Conservation (phyloP, 92 coral and sea anemone species). For the Siderastrea siderea region DNA sequence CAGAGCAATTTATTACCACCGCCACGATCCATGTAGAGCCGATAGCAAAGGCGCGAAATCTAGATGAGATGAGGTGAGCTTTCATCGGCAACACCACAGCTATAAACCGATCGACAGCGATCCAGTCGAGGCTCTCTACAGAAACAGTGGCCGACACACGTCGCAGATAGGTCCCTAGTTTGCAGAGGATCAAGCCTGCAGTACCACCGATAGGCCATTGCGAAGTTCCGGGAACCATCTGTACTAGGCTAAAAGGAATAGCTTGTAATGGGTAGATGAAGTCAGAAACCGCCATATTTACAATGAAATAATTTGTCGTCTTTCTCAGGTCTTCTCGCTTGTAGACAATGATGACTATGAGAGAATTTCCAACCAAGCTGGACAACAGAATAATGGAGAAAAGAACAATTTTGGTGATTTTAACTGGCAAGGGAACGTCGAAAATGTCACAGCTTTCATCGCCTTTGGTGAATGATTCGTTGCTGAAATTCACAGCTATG, state of each 20-base stretch:
- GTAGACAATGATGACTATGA: constrained; percentile 1
- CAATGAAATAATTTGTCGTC: constrained; percentile 1
- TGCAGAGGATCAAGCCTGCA: background rate
- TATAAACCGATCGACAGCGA: constrained; percentile 4
- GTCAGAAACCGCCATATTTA: constrained; percentile 20
- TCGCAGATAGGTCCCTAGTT: background rate
- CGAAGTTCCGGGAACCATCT: background rate
- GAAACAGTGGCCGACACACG: constrained; percentile 3
- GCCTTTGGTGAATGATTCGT: background rate
- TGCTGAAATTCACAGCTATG: background rate
- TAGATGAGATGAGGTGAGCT: background rate
- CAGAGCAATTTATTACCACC: background rate
- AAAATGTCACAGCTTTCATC: background rate
- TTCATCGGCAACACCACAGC: constrained; percentile 6
- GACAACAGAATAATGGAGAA: background rate
- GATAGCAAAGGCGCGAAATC: background rate
- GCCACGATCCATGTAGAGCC: background rate
- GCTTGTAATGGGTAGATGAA: background rate
- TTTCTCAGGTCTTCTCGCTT: background rate
- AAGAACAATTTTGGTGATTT: background rate
- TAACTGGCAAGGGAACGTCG: background rate
- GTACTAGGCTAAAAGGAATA: background rate
- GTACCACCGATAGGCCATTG: background rate
- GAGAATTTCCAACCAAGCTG: constrained; percentile 7
- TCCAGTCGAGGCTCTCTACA: background rate